Percentiles rank a stretch among this genome's conserved stretches.
phyloP scores from a whole-genome alignment of 2,888 invertebrate genomes.

The Apotomis turbidana region DNA sequence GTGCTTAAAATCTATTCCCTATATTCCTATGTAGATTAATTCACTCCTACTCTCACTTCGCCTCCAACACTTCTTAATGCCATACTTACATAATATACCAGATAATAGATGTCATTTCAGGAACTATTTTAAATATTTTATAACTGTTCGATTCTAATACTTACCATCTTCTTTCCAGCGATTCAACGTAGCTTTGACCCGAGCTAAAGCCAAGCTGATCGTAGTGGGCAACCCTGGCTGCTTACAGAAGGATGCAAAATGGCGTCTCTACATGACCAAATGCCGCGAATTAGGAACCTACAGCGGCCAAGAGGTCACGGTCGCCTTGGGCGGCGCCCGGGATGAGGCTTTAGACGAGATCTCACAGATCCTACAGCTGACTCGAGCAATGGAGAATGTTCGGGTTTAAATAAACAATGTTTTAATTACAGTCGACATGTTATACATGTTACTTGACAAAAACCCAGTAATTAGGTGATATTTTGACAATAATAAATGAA shows the following conservation, averaged over 20 bases:
- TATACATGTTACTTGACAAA: no score
- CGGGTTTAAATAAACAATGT: not conserved
- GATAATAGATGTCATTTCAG: no score
- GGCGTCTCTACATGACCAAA: constrained; percentile 66
- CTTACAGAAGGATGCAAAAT: constrained; percentile 63
- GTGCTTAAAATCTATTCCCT: no score
- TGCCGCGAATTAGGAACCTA: constrained; percentile 63
- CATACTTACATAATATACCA: no score
- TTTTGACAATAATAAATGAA: no score
- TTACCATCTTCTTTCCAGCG: constrained; percentile 72
- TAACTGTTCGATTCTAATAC: no score
- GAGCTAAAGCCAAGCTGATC: constrained; percentile 89
- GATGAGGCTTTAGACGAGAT: constrained; percentile 37
- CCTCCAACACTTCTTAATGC: no score
- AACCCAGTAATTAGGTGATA: no score
- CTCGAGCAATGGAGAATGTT: not conserved
- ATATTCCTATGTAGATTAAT: no score
- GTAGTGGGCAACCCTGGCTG: constrained; percentile 80
- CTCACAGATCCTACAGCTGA: constrained; percentile 41
- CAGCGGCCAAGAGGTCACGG: constrained; percentile 56
- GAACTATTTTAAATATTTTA: no score
- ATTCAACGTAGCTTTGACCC: constrained; percentile 90
- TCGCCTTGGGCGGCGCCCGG: constrained; percentile 28
- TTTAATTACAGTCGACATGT: no score
- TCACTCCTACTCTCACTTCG: no score